These are phyloP conservation scores for Myiotriccus ornatus DNA, from an alignment of 2,797 vertebrate species.

Conservation along the genomic window DNA sequence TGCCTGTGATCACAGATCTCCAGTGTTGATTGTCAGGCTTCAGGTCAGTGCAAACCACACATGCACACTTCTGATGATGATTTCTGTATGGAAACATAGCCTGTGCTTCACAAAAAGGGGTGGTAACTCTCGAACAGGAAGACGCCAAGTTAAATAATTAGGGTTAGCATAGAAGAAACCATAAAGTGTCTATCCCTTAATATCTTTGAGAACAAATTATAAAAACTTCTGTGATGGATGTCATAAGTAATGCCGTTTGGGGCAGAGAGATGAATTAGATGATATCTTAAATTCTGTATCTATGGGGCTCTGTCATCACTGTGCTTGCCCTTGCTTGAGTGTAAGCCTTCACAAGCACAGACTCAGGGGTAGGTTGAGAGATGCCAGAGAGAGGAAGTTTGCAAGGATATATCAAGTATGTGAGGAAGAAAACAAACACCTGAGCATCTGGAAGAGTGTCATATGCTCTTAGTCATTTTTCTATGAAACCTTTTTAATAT, in stretches of 20 bases:
- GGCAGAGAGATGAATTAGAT: neutral
- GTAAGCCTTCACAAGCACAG: neutral
- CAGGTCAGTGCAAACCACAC: neutral
- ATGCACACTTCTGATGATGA: accelerated
- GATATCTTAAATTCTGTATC: neutral
- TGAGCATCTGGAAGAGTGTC: neutral
- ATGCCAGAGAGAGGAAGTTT: neutral
- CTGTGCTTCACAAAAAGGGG: neutral
- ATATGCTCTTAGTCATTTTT: neutral
- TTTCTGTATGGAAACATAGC: neutral
- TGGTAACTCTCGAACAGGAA: neutral
- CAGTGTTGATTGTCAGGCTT: accelerated
- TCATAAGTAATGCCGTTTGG: neutral
- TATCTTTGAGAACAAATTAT: neutral
- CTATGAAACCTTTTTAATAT: neutral
- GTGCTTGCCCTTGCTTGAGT: neutral
- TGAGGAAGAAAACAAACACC: accelerated
- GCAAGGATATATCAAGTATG: neutral
- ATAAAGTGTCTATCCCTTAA: neutral
- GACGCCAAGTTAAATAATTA: neutral
- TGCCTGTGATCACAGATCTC: neutral
- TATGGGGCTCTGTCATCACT: neutral
- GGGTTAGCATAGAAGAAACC: neutral
- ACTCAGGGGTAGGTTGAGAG: neutral
- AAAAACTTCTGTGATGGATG: neutral